phyloP scores from a whole-genome alignment of 2,888 invertebrate species.

The Tetragonula carbonaria region DNA sequence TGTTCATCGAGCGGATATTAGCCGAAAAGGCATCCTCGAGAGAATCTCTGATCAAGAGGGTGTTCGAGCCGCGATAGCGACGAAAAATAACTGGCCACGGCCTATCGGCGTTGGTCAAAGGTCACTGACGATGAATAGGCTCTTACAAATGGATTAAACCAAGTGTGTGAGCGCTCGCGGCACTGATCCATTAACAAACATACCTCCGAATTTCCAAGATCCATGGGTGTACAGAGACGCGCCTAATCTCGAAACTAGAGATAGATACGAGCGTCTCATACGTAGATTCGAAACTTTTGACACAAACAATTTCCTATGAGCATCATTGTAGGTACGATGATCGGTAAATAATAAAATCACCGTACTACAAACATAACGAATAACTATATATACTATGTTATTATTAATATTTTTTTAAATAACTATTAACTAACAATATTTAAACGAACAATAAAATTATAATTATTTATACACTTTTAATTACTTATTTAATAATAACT shows the following conservation, averaged over 20 bases:
- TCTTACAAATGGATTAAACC: slow-evolving; percentile 49
- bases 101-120: slow-evolving; percentile 40
- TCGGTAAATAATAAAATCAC: too few relatives aligned
- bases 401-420: too few relatives aligned
- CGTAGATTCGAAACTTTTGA: too few relatives aligned
- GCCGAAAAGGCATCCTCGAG: not conserved
- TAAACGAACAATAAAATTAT: too few relatives aligned
- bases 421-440: too few relatives aligned
- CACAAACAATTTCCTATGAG: too few relatives aligned
- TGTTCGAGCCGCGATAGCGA: not conserved
- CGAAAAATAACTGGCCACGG: slow-evolving; percentile 9
- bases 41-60: slow-evolving; percentile 3
- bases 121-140: slow-evolving; percentile 51
- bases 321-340: too few relatives aligned
- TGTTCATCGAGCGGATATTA: not conserved
- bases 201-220: slow-evolving; percentile 52
- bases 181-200: slow-evolving; percentile 59
- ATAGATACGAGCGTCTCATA: too few relatives aligned
- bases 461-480: too few relatives aligned
- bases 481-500: too few relatives aligned
- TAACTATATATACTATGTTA: too few relatives aligned
- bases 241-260: not conserved
- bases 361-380: too few relatives aligned
- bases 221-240: not conserved
- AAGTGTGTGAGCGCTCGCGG: slow-evolving; percentile 32